Evolutionary conservation across 2,113 vertebrate species (phyloP).

Genomic region (Cinclus cinclus): DNA sequence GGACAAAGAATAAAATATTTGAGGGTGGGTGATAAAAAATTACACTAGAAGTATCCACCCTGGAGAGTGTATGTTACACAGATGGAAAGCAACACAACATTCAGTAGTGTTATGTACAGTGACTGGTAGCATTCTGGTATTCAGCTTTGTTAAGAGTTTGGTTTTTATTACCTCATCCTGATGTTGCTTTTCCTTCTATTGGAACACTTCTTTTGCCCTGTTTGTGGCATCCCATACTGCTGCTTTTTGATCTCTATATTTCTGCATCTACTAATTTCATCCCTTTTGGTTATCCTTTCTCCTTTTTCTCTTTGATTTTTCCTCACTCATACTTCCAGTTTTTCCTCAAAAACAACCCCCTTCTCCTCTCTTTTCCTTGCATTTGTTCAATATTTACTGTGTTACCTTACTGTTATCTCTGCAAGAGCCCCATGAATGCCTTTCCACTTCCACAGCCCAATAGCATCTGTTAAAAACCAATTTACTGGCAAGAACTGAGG

Average conservation of each 20-base stretch:
- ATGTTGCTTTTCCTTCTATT: background rate
- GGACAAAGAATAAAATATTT: background rate
- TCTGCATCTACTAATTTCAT: background rate
- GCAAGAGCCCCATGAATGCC: background rate
- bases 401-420: background rate
- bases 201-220: background rate
- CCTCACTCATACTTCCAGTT: background rate
- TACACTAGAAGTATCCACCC: background rate
- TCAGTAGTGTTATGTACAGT: background rate
- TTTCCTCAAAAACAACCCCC: background rate
- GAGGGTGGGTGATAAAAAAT: background rate
- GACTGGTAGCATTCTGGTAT: background rate
- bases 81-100: background rate
- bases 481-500: background rate
- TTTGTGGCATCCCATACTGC: background rate
- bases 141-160: background rate
- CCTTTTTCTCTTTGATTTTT: background rate
- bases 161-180: background rate
- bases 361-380: background rate
- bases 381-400: background rate
- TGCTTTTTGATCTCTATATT: background rate
- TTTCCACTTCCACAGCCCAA: background rate
- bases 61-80: background rate
- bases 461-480: background rate
- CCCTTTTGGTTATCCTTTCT: background rate